Evolutionary conservation across 1,140 invertebrate genomes (phyloP).

Genomic region (Drosophila setifemur): DNA sequence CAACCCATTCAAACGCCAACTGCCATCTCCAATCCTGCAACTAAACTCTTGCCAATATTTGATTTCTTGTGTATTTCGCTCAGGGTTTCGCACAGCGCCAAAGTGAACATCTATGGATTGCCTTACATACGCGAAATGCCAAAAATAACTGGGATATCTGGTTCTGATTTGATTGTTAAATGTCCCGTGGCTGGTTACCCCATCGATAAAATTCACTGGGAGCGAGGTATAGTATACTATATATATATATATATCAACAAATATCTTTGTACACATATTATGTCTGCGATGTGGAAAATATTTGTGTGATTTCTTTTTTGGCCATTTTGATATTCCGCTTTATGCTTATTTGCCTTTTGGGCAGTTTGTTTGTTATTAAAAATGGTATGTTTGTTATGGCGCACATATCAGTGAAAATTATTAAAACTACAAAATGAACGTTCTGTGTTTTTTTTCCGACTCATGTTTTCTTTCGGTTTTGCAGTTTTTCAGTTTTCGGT

Average conservation of each 20-base stretch:
- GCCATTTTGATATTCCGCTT: slow-evolving; percentile 26
- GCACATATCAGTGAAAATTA: slow-evolving; percentile 70
- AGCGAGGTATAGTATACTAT: slow-evolving; percentile 87
- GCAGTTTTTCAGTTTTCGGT: slow-evolving; percentile 17
- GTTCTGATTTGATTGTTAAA: slow-evolving; percentile 92
- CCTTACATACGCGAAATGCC: slow-evolving; percentile 95
- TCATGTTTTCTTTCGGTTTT: slow-evolving; percentile 7
- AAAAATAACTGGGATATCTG: slow-evolving; percentile 94
- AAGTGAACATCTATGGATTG: slow-evolving; percentile 95
- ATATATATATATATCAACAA: slow-evolving; percentile 4
- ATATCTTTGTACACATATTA: slow-evolving; percentile 9
- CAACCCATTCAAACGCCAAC: not conserved
- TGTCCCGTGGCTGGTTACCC: slow-evolving; percentile 97
- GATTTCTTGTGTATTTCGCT: slow-evolving; percentile 18
- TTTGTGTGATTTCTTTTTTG: slow-evolving; percentile 23
- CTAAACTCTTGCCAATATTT: slow-evolving; percentile 20
- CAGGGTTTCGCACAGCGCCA: slow-evolving; percentile 89
- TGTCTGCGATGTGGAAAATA: slow-evolving; percentile 6
- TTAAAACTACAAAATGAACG: slow-evolving; percentile 63
- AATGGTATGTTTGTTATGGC: slow-evolving; percentile 68
- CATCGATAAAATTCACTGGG: slow-evolving; percentile 93
- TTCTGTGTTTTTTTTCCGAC: not conserved
- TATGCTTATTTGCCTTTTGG: slow-evolving; percentile 58
- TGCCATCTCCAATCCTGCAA: not conserved
- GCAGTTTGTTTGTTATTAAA: slow-evolving; percentile 71